Evolutionary conservation across 2,797 vertebrate species (phyloP).

Genomic region (Pristis pectinata): DNA sequence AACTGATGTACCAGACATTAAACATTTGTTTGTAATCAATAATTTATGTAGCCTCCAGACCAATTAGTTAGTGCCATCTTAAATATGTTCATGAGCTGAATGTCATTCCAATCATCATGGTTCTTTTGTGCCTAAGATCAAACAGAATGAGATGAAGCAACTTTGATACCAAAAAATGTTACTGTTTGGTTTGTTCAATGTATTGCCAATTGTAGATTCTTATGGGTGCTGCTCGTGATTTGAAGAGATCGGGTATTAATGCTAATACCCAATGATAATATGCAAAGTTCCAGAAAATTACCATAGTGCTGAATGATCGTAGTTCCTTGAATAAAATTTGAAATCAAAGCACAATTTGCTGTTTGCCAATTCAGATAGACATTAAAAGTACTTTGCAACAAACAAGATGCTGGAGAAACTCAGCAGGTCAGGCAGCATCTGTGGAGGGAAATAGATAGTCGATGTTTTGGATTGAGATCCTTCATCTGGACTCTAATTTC

Average conservation of each 20-base stretch:
- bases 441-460: too few species aligned
- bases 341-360: too few species aligned
- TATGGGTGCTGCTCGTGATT: neutral
- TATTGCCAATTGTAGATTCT: neutral
- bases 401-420: too few species aligned
- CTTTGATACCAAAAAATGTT: neutral
- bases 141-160: neutral
- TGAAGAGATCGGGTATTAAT: neutral
- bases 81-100: neutral
- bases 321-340: too few species aligned
- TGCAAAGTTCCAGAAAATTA: too few species aligned
- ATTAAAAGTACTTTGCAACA: neutral
- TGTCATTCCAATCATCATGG: neutral
- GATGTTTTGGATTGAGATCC: too few species aligned
- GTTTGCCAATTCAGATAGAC: too few species aligned
- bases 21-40: neutral
- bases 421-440: too few species aligned
- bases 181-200: neutral
- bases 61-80: neutral
- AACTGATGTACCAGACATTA: neutral
- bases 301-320: too few species aligned
- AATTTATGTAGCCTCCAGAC: neutral
- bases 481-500: too few species aligned
- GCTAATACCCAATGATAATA: neutral
- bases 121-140: neutral